Base-by-base conservation (phyloP, 2,888 invertebrate species). In the Opisthograptis luteolata region DNA sequence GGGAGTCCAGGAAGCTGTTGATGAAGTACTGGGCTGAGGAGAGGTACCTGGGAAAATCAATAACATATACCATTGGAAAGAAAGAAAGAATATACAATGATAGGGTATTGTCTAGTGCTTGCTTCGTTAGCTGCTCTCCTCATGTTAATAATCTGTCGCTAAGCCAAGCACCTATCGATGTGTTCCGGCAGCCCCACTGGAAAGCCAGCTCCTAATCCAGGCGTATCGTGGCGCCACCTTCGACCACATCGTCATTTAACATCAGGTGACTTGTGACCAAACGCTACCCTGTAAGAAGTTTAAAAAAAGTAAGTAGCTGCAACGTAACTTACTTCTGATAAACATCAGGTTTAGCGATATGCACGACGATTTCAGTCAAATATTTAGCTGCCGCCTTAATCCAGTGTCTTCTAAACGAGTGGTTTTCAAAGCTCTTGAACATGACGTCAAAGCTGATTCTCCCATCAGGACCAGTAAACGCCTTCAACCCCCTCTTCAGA, bases 361-460 rank as follows among this genome's bases (percentile, higher is more conserved):
- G 94, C 12, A 95, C 92, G 19, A 95, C 92, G 91, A 94, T 93
- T 45, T 95, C 94, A 0, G 95, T 95, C 55, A 96, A 84, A 69
- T 95, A 95, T 55, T 93, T 92, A 1, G 96, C 95, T 5, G 95
- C 92, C 3, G 94, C 92, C 65, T 94, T 94, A 59, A 96, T 95
- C 96, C 96, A 96, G 58, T 95, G 93, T 36, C 95, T 92, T 56
- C 96, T 93, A 68, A 96, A 94, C 34, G 94, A 93, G 47, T 95
- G 95, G 73, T 96, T 96, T 73, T 96, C 96, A 61, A 97, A 93
- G 62, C 95, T 94, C 66, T 94, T 94, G 62, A 96, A 92, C 68
- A 96, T 93, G 57, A 93, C 91, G 31, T 94, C 94, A 63, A 95
- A 95, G 70, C 94, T 94, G 49, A 96, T 83, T 54, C 92, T 93